Conservation (phyloP, 2,888 invertebrate genomes). For the Emmelina monodactyla region DNA sequence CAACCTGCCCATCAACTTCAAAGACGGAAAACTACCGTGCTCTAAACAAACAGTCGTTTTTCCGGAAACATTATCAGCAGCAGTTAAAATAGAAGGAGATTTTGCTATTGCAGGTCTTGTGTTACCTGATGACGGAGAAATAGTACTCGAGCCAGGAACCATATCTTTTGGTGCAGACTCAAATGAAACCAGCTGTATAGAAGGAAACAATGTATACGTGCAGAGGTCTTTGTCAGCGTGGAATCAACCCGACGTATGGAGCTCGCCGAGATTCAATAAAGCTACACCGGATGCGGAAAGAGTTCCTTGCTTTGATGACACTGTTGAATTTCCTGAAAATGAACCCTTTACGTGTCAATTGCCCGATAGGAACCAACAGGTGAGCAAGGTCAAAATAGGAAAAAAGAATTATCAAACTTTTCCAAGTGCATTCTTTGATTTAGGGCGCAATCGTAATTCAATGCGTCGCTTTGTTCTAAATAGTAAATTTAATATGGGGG, state of each 20-base stretch:
- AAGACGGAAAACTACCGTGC: slow-evolving; percentile 39
- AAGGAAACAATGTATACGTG: slow-evolving; percentile 30
- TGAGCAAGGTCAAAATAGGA: slow-evolving; percentile 26
- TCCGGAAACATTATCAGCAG: slow-evolving; percentile 29
- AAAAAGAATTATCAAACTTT: slow-evolving; percentile 18
- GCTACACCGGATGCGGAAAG: slow-evolving; percentile 59
- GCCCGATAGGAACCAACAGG: slow-evolving; percentile 28
- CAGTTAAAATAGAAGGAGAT: slow-evolving; percentile 28
- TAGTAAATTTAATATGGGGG: neutral
- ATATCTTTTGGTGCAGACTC: slow-evolving; percentile 33
- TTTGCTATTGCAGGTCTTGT: slow-evolving; percentile 31
- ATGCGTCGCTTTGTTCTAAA: slow-evolving; percentile 16
- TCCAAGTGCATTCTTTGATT: too few species aligned
- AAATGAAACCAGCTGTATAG: slow-evolving; percentile 26
- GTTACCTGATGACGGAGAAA: slow-evolving; percentile 44
- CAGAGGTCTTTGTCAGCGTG: slow-evolving; percentile 35
- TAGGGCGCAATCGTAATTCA: too few species aligned
- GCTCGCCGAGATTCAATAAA: slow-evolving; percentile 37
- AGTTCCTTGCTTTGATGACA: slow-evolving; percentile 52
- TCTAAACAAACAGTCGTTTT: slow-evolving; percentile 46
- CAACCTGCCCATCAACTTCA: slow-evolving; percentile 38
- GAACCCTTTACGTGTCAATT: slow-evolving; percentile 29
- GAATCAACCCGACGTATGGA: slow-evolving; percentile 52
- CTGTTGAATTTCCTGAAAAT: slow-evolving; percentile 37
- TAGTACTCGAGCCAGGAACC: slow-evolving; percentile 33